Evolutionary conservation across 1,140 invertebrate species (phyloP), one percentile per base, ranked within the genome.

Genomic region (Aphidius ervi): DNA sequence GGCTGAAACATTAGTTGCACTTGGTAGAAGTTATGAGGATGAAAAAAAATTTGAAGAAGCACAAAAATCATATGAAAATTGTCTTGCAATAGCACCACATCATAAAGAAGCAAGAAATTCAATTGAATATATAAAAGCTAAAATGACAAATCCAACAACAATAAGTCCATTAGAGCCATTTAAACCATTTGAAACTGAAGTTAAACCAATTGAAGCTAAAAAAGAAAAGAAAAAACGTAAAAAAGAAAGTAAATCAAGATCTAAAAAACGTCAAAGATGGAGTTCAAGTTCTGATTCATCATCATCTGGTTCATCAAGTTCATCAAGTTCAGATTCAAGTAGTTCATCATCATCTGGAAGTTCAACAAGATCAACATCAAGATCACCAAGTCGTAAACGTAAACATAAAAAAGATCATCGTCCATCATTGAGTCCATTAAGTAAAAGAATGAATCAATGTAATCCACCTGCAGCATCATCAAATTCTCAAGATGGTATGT

Each of bases 1-100:
- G 83, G 90, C 91, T 23, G 93, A 97, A 76, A 97, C 94, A 3
- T 76, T 97, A 9, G 88, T 96, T 2, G 94, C 93, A 1, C 78
- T 89, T 66, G 92, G 86, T 68, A 85, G 89, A 63, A 92, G 89
- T 70, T 91, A 89, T 70, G 90, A 92, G 72, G 90, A 92, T 67
- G 89, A 92, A 65, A 90, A 90, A 67, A 91, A 92, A 67, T 85
- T 88, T 48, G 86, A 91, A n/a, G 91, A 94, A 62, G 92, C 92
- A 5, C 82, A 90, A 23, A 91, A 91, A 63, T 87, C 88, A 1
- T 95, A 94, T 68, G 88, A 89, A 69, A 89, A 89, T 69, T 93
- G 91, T 71, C 75, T 94, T 16, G 83, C 84, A 9, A 86, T 94
- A 20, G 87, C 89, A 65, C 90, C 91, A 0, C 88, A 87, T 69